Conservation (phyloP, 2,113 vertebrate species). For the Madoqua kirkii region DNA sequence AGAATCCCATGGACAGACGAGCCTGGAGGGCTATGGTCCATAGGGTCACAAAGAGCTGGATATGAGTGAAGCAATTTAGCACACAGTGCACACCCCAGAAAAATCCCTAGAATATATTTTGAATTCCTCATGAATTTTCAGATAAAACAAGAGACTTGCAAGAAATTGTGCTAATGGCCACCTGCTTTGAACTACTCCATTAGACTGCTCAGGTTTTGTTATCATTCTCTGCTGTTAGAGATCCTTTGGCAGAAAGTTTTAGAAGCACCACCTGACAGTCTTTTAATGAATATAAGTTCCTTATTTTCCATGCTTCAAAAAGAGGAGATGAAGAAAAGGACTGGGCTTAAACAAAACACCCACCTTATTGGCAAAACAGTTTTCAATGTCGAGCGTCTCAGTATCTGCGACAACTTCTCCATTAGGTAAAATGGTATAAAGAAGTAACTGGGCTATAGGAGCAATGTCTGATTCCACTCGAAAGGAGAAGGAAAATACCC, state of each 20-base stretch:
- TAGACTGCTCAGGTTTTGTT: background rate
- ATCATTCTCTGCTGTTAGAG: background rate
- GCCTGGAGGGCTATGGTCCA: background rate
- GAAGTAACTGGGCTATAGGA: slow-evolving; percentile 83
- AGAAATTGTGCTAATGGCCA: background rate
- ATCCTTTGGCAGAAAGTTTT: background rate
- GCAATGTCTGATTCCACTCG: slow-evolving; percentile 73
- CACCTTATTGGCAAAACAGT: slow-evolving; percentile 91
- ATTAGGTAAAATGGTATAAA: slow-evolving; percentile 82
- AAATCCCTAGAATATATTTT: background rate
- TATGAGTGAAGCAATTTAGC: background rate
- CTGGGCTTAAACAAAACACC: background rate
- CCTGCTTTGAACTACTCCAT: background rate
- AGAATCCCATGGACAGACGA: background rate
- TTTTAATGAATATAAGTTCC: background rate
- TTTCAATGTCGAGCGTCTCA: slow-evolving; percentile 75
- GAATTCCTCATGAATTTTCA: background rate
- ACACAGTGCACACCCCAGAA: background rate
- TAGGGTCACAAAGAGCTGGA: background rate
- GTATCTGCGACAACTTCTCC: slow-evolving; percentile 86
- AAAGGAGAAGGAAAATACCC: slow-evolving; percentile 78
- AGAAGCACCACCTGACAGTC: background rate
- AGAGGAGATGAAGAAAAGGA: background rate
- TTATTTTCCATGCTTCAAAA: background rate
- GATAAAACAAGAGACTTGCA: background rate